Conservation (phyloP, 2,888 invertebrate species). For the Himalopsyche anomala region DNA sequence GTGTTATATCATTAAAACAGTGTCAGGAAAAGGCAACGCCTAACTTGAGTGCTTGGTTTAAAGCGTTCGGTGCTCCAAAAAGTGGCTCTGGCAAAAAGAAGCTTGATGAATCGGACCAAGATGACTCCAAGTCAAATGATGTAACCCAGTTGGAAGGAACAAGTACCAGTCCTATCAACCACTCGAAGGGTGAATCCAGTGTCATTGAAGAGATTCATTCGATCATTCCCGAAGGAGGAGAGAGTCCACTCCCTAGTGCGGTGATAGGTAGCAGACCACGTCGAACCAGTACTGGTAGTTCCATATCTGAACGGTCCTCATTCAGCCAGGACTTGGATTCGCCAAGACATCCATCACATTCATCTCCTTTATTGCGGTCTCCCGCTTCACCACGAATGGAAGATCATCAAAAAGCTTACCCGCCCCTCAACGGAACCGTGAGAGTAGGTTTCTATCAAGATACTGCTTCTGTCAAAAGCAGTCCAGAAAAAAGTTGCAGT, state of each 20-base stretch:
- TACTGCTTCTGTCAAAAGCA: constrained; percentile 88
- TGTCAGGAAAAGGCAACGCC: constrained; percentile 86
- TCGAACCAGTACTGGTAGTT: constrained; percentile 87
- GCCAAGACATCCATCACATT: constrained; percentile 85
- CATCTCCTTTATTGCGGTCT: constrained; percentile 84
- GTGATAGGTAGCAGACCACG: constrained; percentile 77
- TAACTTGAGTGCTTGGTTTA: constrained; percentile 93
- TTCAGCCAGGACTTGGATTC: constrained; percentile 88
- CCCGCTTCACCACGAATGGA: constrained; percentile 87
- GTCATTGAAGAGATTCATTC: constrained; percentile 70
- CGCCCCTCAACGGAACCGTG: constrained; percentile 88
- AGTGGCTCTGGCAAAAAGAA: constrained; percentile 79
- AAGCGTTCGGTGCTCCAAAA: constrained; percentile 93
- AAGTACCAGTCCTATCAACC: constrained; percentile 70
- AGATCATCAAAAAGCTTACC: constrained; percentile 82
- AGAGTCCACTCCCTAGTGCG: constrained; percentile 72
- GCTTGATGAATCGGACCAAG: constrained; percentile 75
- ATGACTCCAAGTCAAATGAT: constrained; percentile 72
- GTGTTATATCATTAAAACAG: constrained; percentile 67
- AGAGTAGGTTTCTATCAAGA: constrained; percentile 94
- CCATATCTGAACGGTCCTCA: constrained; percentile 86
- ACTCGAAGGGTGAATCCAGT: constrained; percentile 72
- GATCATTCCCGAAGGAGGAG: constrained; percentile 73
- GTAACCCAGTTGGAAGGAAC: constrained; percentile 68
- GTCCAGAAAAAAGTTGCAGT: constrained; percentile 90